These are phyloP conservation scores for Zaprionus davidi DNA, from an alignment of 1,140 invertebrate genomes.

Conservation along the genomic window DNA sequence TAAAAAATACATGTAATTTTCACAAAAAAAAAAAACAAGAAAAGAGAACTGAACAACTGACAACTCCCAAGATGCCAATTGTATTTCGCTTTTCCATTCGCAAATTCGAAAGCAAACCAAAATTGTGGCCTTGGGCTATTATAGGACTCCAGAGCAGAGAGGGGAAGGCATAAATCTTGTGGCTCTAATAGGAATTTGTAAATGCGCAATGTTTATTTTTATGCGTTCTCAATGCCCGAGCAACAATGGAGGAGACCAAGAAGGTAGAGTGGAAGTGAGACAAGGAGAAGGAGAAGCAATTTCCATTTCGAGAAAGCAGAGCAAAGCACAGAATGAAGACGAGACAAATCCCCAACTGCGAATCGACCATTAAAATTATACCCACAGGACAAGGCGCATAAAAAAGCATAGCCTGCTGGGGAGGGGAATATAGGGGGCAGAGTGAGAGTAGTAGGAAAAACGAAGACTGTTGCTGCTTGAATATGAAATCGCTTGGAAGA, in stretches of 20 bases:
- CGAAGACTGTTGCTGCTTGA: conserved; percentile 56
- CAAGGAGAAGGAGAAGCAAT: conserved; percentile 55
- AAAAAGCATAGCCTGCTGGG: conserved; percentile 51
- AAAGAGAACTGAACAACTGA: not conserved
- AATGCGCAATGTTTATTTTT: conserved; percentile 77
- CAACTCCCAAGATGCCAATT: conserved; percentile 43
- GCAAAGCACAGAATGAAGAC: conserved; percentile 10
- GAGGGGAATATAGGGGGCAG: not conserved
- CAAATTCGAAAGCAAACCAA: conserved; percentile 2
- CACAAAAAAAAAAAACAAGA: conserved; percentile 10
- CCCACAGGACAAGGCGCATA: conserved; percentile 71
- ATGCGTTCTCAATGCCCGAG: conserved; percentile 72
- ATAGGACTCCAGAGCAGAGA: not conserved
- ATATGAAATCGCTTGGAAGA: conserved; percentile 74
- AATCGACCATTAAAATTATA: conserved; percentile 84
- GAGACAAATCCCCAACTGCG: conserved; percentile 69
- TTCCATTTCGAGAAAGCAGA: conserved; percentile 58
- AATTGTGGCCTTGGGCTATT: conserved; percentile 15
- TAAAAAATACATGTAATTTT: conserved; percentile 2
- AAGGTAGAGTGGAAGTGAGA: not conserved
- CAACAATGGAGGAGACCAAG: conserved; percentile 40
- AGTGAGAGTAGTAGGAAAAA: not conserved
- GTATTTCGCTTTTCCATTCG: not conserved
- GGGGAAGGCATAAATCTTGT: conserved; percentile 53
- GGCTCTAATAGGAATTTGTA: conserved; percentile 64